These are phyloP conservation scores for Drosophila subpulchrella DNA, from an alignment of 1,140 invertebrate species.

Conservation along the genomic window DNA sequence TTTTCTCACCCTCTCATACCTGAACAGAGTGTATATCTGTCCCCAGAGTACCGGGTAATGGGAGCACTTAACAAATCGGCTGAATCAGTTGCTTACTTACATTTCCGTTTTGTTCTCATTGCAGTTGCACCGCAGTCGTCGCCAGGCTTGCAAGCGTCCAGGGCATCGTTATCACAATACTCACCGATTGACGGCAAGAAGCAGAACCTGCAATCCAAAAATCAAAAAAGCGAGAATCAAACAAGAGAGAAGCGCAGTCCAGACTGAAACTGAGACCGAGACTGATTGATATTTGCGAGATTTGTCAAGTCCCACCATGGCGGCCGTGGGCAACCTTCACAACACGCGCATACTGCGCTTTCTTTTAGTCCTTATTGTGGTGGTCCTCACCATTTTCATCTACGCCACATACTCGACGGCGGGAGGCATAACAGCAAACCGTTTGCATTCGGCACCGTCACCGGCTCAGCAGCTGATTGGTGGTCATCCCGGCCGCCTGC, in stretches of 20 bases:
- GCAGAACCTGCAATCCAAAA: neutral
- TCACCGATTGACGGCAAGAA: neutral
- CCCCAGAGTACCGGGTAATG: neutral
- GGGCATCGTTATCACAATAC: constrained; percentile 17
- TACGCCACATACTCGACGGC: constrained; percentile 83
- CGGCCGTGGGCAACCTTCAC: constrained; percentile 67
- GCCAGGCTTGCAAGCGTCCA: constrained; percentile 6
- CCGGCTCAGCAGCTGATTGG: constrained; percentile 47
- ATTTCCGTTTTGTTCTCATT: constrained; percentile 38
- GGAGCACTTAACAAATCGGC: constrained; percentile 46
- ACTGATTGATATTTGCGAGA: constrained; percentile 22
- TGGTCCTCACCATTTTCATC: constrained; percentile 82
- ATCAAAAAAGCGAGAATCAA: constrained; percentile 13
- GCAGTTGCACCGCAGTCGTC: constrained; percentile 45
- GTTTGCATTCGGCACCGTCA: constrained; percentile 45
- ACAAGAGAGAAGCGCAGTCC: constrained; percentile 7
- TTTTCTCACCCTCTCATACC: neutral
- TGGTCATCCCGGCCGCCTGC: constrained; percentile 4
- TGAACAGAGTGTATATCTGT: neutral
- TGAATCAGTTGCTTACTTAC: constrained; percentile 39
- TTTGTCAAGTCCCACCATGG: constrained; percentile 30
- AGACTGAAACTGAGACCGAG: constrained; percentile 27
- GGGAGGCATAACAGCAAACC: constrained; percentile 59
- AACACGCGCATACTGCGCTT: constrained; percentile 82
- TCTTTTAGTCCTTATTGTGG: constrained; percentile 71